These are phyloP conservation scores for Pristionchus fissidentatus DNA, from an alignment of 2,888 invertebrate species.

Conservation along the genomic window DNA sequence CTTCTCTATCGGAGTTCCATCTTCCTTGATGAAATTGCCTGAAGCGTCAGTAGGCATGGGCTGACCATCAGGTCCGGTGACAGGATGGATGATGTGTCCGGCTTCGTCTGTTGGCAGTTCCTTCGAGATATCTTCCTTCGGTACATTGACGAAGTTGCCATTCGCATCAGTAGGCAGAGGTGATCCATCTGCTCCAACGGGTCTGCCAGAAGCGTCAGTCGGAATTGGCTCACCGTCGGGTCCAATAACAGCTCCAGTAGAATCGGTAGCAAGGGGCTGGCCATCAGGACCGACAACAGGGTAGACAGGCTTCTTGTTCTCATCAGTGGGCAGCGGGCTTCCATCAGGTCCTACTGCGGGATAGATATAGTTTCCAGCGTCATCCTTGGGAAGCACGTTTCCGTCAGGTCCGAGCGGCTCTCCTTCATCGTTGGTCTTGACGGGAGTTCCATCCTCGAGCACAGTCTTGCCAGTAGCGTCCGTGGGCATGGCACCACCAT, in stretches of 20 bases:
- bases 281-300: slow-evolving; percentile 50
- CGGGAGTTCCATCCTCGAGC: slow-evolving; percentile 49
- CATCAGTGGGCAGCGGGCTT: slow-evolving; percentile 52
- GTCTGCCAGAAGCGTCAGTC: slow-evolving; percentile 54
- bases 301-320: slow-evolving; percentile 49
- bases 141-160: slow-evolving; percentile 52
- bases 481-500: slow-evolving; percentile 59
- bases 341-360: slow-evolving; percentile 55
- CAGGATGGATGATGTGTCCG: not conserved
- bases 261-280: slow-evolving; percentile 50
- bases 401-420: slow-evolving; percentile 62
- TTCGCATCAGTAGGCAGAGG: slow-evolving; percentile 53
- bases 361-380: slow-evolving; percentile 53
- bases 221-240: slow-evolving; percentile 54
- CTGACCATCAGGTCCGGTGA: slow-evolving; percentile 28
- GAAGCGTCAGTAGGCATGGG: slow-evolving; percentile 56
- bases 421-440: slow-evolving; percentile 52
- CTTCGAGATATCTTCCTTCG: slow-evolving; percentile 56
- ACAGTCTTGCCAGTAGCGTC: slow-evolving; percentile 53
- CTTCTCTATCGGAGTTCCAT: slow-evolving; percentile 54
- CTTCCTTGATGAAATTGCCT: slow-evolving; percentile 13
- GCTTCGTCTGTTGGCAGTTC: slow-evolving; percentile 56
- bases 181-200: slow-evolving; percentile 58
- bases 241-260: slow-evolving; percentile 51
- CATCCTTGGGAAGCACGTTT: slow-evolving; percentile 57